These are phyloP conservation scores for Lophotis ruficrista DNA, from an alignment of 2,113 vertebrate species.

Conservation along the genomic window DNA sequence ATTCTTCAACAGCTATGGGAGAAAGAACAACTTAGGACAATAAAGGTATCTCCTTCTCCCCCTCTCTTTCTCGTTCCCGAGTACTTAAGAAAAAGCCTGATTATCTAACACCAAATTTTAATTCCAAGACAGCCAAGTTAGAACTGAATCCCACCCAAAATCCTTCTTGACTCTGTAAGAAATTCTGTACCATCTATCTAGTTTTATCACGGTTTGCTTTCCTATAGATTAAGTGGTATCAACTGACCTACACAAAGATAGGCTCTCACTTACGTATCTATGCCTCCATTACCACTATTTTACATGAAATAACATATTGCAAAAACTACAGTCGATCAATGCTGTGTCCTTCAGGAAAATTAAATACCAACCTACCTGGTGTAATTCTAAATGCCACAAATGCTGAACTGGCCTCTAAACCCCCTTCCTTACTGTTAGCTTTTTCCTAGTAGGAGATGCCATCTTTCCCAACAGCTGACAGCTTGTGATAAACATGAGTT, in stretches of 20 bases:
- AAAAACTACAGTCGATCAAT: constrained; percentile 7
- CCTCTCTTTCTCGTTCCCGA: neutral
- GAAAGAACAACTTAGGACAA: neutral
- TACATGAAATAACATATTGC: neutral
- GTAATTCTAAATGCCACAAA: constrained; percentile 39
- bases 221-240: neutral
- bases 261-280: neutral
- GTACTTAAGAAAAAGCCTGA: neutral
- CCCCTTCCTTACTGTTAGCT: neutral
- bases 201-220: neutral
- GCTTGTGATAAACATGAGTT: constrained; percentile 44
- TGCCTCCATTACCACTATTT: neutral
- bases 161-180: neutral
- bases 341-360: constrained; percentile 19
- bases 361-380: constrained; percentile 49
- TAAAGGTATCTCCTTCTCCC: neutral
- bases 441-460: constrained; percentile 31
- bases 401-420: constrained; percentile 44
- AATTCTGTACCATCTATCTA: neutral
- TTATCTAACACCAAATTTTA: neutral
- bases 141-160: neutral
- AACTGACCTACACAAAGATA: neutral
- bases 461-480: constrained; percentile 59
- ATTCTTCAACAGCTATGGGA: neutral
- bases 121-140: neutral